These are phyloP conservation scores for Osmoderma eremita DNA, from an alignment of 2,888 invertebrate species.

Conservation along the genomic window DNA sequence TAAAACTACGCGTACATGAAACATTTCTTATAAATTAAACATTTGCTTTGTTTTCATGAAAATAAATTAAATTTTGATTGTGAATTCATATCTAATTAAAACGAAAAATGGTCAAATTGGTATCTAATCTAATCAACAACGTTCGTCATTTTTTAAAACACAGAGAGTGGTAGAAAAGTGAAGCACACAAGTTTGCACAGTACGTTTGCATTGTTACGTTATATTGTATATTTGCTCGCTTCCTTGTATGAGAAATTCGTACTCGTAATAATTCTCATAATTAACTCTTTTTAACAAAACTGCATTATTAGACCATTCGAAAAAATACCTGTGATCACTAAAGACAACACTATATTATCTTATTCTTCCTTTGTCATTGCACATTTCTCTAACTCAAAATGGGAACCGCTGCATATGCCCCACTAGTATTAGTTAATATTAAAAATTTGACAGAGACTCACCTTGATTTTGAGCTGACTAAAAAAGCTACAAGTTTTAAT, in stretches of 20 bases:
- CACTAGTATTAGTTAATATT: conserved; percentile 27
- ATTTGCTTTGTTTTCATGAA: no score
- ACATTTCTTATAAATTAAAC: no score
- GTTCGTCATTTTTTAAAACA: conserved; percentile 34
- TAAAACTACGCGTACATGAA: no score
- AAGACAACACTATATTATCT: conserved; percentile 15
- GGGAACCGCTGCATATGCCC: conserved; percentile 26
- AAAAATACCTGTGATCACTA: conserved; percentile 20
- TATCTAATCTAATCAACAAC: conserved; percentile 34
- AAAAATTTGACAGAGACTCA: conserved; percentile 31
- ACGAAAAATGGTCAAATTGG: conserved; percentile 19
- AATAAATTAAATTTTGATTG: no score
- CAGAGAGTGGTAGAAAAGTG: conserved; percentile 35
- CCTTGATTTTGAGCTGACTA: conserved; percentile 25
- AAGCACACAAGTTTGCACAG: conserved; percentile 35
- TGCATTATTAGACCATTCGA: conserved; percentile 15
- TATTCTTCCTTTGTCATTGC: conserved; percentile 22
- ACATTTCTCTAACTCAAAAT: conserved; percentile 25
- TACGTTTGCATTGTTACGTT: conserved; percentile 23
- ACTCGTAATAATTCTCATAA: background rate
- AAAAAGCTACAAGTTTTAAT: conserved; percentile 29
- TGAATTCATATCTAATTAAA: background rate
- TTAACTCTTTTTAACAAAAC: conserved; percentile 18
- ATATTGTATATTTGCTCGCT: background rate
- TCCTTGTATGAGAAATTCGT: no score